Percentiles rank a stretch among this genome's conserved stretches.
These are phyloP conservation scores for Drosophila dunni DNA, from an alignment of 1,140 invertebrate genomes.

Conservation along the genomic window DNA sequence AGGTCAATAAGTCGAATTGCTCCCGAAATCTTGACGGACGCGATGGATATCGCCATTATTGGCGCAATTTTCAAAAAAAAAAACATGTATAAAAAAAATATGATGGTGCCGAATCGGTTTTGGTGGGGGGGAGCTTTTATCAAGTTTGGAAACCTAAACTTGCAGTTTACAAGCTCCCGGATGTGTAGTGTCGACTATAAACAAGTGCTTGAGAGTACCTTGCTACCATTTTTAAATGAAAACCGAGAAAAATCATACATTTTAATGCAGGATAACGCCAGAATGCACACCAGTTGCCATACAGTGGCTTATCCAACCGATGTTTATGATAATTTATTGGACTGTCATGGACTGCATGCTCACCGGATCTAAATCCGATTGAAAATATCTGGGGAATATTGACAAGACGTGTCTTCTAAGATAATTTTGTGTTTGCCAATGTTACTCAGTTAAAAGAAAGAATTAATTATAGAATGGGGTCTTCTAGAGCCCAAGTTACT, in stretches of 20 bases:
- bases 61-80: neutral
- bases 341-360: slow-evolving; percentile 5
- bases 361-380: neutral
- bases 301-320: neutral
- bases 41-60: neutral
- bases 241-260: neutral
- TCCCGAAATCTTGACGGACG: neutral
- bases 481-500: no score
- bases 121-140: slow-evolving; percentile 3
- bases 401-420: no score
- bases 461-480: no score
- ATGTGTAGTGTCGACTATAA: neutral
- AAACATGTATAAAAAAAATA: neutral
- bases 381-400: no score
- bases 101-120: neutral
- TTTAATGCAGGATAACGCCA: slow-evolving; percentile 3
- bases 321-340: neutral
- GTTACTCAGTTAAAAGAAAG: no score
- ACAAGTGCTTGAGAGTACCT: neutral
- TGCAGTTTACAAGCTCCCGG: no score
- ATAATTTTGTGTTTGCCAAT: no score
- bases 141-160: neutral
- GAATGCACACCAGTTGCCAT: neutral
- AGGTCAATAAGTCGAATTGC: no score
- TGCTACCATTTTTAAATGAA: slow-evolving; percentile 1